Evolutionary conservation across 2,888 invertebrate genomes (phyloP).

Genomic region (Ypsolopha scabrella): DNA sequence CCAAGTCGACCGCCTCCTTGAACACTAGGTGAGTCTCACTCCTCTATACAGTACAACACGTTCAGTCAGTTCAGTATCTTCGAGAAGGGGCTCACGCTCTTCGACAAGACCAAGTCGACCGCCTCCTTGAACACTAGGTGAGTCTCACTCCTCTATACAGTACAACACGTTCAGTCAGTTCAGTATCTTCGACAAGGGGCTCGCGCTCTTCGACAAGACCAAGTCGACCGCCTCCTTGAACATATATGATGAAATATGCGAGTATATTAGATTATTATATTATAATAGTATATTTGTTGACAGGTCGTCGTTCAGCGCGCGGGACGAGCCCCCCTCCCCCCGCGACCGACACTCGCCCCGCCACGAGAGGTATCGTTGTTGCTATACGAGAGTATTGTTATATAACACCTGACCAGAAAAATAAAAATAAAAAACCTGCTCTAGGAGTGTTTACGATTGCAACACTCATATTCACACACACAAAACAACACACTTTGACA

Average conservation of each 20-base stretch:
- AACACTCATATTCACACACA: background rate
- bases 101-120: slow-evolving; percentile 40
- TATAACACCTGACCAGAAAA: too few species aligned
- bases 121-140: too few species aligned
- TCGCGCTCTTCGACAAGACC: slow-evolving; percentile 47
- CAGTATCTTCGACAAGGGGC: slow-evolving; percentile 47
- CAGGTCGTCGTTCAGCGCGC: slow-evolving; percentile 13
- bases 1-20: too few species aligned
- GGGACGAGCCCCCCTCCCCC: slow-evolving; percentile 54
- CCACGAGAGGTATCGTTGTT: slow-evolving; percentile 47
- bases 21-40: too few species aligned
- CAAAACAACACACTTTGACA: too few species aligned
- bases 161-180: slow-evolving; percentile 24
- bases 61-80: slow-evolving; percentile 35
- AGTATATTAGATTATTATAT: too few species aligned
- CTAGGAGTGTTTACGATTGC: too few species aligned
- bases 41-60: too few species aligned
- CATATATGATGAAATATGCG: too few species aligned
- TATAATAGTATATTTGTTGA: too few species aligned
- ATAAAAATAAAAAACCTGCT: background rate
- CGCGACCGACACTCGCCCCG: slow-evolving; percentile 49
- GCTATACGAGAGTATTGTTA: slow-evolving; percentile 9
- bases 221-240: too few species aligned
- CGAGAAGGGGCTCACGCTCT: slow-evolving; percentile 44
- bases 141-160: too few species aligned